These are phyloP conservation scores for Drosophila crucigera DNA, from an alignment of 2,888 invertebrate species.

Conservation along the genomic window DNA sequence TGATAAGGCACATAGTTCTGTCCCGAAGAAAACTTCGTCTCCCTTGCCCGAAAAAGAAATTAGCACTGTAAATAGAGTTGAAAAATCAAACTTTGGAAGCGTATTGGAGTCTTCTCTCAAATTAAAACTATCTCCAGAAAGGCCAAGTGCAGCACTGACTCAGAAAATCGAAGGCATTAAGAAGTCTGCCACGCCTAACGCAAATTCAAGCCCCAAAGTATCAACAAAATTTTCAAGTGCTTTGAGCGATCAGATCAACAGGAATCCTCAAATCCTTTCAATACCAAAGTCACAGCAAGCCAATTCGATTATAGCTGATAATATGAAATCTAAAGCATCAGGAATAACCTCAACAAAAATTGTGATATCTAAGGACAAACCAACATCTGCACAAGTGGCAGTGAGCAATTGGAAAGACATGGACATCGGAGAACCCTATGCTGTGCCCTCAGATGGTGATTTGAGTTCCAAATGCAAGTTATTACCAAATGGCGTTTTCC, in stretches of 20 bases:
- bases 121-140: neutral
- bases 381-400: neutral
- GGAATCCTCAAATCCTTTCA: neutral
- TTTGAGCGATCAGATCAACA: neutral
- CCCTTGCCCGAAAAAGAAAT: too few species aligned
- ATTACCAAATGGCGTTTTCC: slow-evolving; percentile 42
- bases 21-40: too few species aligned
- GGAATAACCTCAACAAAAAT: neutral
- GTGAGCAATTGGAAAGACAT: neutral
- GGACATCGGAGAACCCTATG: neutral
- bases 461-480: slow-evolving; percentile 23
- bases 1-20: too few species aligned
- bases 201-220: neutral
- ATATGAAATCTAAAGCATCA: neutral
- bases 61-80: rapidly evolving
- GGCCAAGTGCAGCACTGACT: neutral
- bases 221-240: neutral
- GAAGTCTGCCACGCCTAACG: neutral
- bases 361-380: neutral
- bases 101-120: neutral
- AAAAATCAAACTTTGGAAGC: neutral
- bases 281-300: neutral
- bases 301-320: neutral
- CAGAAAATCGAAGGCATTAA: neutral
- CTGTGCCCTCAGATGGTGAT: neutral